These are phyloP conservation scores for Polydrusus cervinus DNA, from an alignment of 2,888 invertebrate species.

Conservation along the genomic window DNA sequence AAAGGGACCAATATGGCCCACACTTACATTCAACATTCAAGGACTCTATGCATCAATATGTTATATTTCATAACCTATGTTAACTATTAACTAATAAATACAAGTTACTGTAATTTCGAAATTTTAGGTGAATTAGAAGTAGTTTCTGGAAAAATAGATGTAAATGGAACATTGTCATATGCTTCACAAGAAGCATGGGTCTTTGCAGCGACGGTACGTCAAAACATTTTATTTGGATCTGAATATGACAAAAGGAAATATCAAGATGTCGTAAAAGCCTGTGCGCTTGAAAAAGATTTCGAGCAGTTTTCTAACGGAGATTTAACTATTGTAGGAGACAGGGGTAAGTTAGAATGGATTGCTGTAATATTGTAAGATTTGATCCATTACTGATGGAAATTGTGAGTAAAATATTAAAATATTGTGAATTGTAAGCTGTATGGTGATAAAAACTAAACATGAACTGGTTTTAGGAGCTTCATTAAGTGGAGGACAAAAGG, in stretches of 20 bases:
- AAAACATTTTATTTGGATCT: constrained; percentile 90
- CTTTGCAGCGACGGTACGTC: constrained; percentile 83
- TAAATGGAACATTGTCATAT: constrained; percentile 82
- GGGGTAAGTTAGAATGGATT: constrained; percentile 67
- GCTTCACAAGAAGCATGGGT: constrained; percentile 92
- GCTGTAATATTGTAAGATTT: too few relatives aligned
- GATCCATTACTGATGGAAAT: too few relatives aligned
- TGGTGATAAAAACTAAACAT: too few relatives aligned
- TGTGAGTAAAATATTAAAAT: too few relatives aligned
- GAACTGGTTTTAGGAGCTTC: constrained; percentile 78
- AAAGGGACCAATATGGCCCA: too few relatives aligned
- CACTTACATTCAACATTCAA: too few relatives aligned
- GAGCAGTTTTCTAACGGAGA: constrained; percentile 82
- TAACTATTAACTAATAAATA: too few relatives aligned
- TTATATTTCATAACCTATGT: too few relatives aligned
- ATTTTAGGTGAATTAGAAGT: constrained; percentile 76
- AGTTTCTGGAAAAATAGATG: constrained; percentile 76
- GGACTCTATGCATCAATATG: too few relatives aligned
- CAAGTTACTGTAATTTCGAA: background rate
- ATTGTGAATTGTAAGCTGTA: too few relatives aligned
- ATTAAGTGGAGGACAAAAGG: constrained; percentile 88
- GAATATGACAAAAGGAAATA: constrained; percentile 77
- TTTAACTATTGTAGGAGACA: constrained; percentile 86
- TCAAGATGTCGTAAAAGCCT: constrained; percentile 76
- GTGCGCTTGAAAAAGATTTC: constrained; percentile 83